Evolutionary conservation across 2,888 invertebrate species (phyloP), one percentile per base, ranked within the genome.

Genomic region (Meandrusa payeni): DNA sequence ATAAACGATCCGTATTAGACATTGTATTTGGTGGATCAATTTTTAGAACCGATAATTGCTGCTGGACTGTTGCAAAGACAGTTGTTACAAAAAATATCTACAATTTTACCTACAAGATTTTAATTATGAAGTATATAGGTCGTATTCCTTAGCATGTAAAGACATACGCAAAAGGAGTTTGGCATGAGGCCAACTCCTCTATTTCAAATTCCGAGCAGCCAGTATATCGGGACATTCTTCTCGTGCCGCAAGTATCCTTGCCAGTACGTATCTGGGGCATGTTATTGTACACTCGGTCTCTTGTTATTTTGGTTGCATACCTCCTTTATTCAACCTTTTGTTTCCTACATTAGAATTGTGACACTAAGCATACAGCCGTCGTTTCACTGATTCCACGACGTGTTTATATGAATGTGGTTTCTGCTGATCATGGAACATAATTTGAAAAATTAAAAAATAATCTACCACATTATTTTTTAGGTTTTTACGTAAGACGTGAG

Each of bases 331-430:
- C 64, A 51, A 55, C 46, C 60, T 61, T 61, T 64, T 71, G 71
- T 72, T 66, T 68, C 69, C 61, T 70, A 72, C 64, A 66, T 74
- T 66, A 68, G 54, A 60, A 65, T 54, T 54, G 55, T 57, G 59
- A 55, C 52, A 59, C 57, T 39, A 31, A 39, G 15, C 13, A 31
- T 46, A 40, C 55, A 61, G 61, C 58, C 57, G 56, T 49, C 39
- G 49, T 55, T 54, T 54, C 48, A 56, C 46, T 46, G 10, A 31
- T 31, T 39, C 23, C 29, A 12, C 11, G 22, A 12, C n/a, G 9
- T 23, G 36, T 17, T 13, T 9, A 26, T 5, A 13, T 10, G 5
- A 32, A 32, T 10, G 4, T 9, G 17, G 1, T 15, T 17, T 15
- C 26, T 26, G 5, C 2, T 9, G 5, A 2, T 15, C 15, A 2